A percentile compares a stretch with the other conserved stretches of the same genome.
Conservation (phyloP, 1,140 invertebrate species). For the Proctacanthus coquilletti region DNA sequence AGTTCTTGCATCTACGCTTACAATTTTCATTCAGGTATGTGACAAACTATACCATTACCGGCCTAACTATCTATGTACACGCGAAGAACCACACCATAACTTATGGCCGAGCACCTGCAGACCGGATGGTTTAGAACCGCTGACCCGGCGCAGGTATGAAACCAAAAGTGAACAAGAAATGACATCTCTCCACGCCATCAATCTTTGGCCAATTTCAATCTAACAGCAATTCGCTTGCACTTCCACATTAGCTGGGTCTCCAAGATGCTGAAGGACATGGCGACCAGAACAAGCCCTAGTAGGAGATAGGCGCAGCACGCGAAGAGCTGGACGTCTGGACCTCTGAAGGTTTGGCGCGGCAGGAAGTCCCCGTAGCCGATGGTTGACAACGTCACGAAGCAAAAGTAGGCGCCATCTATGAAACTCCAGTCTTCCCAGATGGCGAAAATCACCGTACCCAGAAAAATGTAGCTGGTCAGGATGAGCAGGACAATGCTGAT, state of each 20-base stretch:
- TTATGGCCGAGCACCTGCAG: too few species aligned
- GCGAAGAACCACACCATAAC: too few species aligned
- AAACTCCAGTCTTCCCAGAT: slow-evolving; percentile 62
- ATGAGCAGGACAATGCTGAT: slow-evolving; percentile 53
- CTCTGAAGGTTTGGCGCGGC: slow-evolving; percentile 44
- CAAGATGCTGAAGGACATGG: slow-evolving; percentile 84
- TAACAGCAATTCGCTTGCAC: slow-evolving; percentile 46
- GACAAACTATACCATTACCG: too few species aligned
- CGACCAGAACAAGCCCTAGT: slow-evolving; percentile 73
- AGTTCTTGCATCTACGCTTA: too few species aligned
- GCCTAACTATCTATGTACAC: too few species aligned
- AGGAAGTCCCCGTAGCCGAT: slow-evolving; percentile 76
- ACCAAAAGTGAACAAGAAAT: too few species aligned
- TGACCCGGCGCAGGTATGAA: too few species aligned
- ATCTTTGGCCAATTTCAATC: slow-evolving; percentile 27
- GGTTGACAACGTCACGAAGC: slow-evolving; percentile 73
- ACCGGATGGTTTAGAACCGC: too few species aligned
- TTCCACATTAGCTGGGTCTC: slow-evolving; percentile 75
- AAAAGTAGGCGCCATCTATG: slow-evolving; percentile 72
- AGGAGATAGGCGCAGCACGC: slow-evolving; percentile 75
- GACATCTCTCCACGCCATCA: too few species aligned
- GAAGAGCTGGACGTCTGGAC: slow-evolving; percentile 53
- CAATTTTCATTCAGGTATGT: too few species aligned
- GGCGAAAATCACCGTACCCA: slow-evolving; percentile 55
- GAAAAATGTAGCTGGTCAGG: slow-evolving; percentile 50